Base-by-base conservation (phyloP, 2,888 invertebrate genomes). In the Phengaris alcon region DNA sequence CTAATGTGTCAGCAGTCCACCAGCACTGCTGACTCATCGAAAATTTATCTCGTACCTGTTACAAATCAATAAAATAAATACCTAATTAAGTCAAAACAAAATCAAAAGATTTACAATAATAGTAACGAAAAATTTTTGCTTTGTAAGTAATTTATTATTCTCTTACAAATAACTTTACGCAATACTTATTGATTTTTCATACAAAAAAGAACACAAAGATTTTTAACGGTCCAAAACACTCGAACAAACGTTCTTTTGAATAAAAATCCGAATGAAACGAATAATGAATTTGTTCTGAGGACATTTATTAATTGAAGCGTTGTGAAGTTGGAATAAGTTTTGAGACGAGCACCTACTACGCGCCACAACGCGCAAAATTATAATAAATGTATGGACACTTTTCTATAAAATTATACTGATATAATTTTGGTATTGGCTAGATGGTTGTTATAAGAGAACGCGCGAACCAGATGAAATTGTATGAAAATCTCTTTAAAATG, bases 231-330 rank as follows among this genome's bases (percentile, higher is more conserved):
- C 48, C 46, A 48, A 46, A 69, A 48, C 69, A n/a, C 48, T 48
- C 69, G 48, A 48, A 69, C 48, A 69, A 69, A 69, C 48, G 69
- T 69, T n/a, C 48, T 48, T 48, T 69, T 69, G 69, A 69, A 69
- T 69, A 69, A 69, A 69, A 48, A 15, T 48, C 69, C 64, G 44
- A 64, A 69, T 48, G 15, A 48, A 69, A 48, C 48, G 69, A 69
- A 69, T 69, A 48, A 69, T 69, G 46, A 48, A 48, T 69, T 48
- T 48, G 46, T 69, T 69, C 69, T 48, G 69, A 69, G 22, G 69
- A 48, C 69, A n/a, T 48, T n/a, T 69, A 69, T 69, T 69, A 69
- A 69, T 69, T 69, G 69, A 48, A 69, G 48, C 69, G 69, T 46
- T 69, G 69, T 15, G 48, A 69, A 69, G 69, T 69, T 69, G 69